Evolutionary conservation across 2,797 vertebrate species (phyloP).

Genomic region (Enteromius afrohamiltoni): DNA sequence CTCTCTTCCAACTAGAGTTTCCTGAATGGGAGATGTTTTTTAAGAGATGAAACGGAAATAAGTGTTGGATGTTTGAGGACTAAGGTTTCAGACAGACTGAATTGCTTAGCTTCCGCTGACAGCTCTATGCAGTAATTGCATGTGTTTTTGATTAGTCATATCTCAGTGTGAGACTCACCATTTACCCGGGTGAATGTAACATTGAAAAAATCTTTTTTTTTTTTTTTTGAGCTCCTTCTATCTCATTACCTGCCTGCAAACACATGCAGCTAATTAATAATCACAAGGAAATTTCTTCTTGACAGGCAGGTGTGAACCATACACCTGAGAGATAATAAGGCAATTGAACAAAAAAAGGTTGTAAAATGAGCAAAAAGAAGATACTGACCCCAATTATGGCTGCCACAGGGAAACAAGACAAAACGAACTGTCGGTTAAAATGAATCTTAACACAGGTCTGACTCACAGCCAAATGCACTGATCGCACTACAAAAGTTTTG

Average conservation of each 20-base stretch:
- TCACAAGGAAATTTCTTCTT: constrained; percentile 15
- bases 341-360: constrained; percentile 17
- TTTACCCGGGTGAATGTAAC: neutral
- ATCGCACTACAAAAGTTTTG: neutral
- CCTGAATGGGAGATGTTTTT: neutral
- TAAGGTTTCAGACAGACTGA: neutral
- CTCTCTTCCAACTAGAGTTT: neutral
- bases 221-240: constrained; percentile 7
- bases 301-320: constrained; percentile 35
- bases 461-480: neutral
- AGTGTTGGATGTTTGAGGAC: constrained; percentile 17
- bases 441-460: constrained; percentile 12
- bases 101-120: constrained; percentile 3
- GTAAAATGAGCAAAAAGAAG: constrained; percentile 16
- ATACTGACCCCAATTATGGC: constrained; percentile 42
- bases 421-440: constrained; percentile 25
- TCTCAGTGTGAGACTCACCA: constrained; percentile 7
- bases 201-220: too few relatives aligned
- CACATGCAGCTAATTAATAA: constrained; percentile 34
- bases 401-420: constrained; percentile 31
- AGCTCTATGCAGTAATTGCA: neutral
- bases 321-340: constrained; percentile 23
- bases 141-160: constrained; percentile 13
- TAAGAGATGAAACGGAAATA: neutral
- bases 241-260: constrained; percentile 20